Conservation (phyloP, 2,113 vertebrate genomes). For the Balaenoptera acutorostrata region DNA sequence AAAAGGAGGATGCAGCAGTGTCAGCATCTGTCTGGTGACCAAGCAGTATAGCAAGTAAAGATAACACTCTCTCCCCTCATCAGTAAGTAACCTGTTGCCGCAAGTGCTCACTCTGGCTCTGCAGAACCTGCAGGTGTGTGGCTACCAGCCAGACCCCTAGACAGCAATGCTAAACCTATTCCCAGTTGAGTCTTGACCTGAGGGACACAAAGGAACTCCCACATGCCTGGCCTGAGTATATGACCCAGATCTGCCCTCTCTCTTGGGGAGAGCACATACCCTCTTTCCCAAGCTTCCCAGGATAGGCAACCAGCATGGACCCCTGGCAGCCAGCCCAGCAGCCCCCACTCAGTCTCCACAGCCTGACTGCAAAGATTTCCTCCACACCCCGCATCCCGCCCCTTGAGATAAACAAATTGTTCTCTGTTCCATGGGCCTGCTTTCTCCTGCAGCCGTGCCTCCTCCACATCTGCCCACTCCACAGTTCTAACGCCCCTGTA, state of each 20-base stretch:
- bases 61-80: constrained; percentile 68
- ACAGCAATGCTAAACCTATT: not conserved
- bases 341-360: constrained; percentile 77
- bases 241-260: constrained; percentile 13
- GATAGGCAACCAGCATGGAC: constrained; percentile 31
- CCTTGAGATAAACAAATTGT: constrained; percentile 82
- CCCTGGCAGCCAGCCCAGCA: constrained; percentile 76
- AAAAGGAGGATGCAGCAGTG: not conserved
- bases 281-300: constrained; percentile 6
- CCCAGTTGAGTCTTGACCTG: not conserved
- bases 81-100: constrained; percentile 72
- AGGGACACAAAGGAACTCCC: constrained; percentile 4
- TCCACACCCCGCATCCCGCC: constrained; percentile 78
- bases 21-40: constrained; percentile 18
- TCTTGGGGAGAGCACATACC: not conserved
- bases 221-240: not conserved
- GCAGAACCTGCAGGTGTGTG: constrained; percentile 79
- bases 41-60: constrained; percentile 74
- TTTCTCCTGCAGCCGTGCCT: constrained; percentile 78
- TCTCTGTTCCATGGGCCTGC: constrained; percentile 80
- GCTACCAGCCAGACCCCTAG: constrained; percentile 71
- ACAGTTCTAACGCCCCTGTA: constrained; percentile 77
- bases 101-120: constrained; percentile 72
- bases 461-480: constrained; percentile 81
- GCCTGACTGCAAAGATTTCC: constrained; percentile 76